Evolutionary conservation across 2,888 invertebrate species (phyloP).

Genomic region (Ectobius pallidus): DNA sequence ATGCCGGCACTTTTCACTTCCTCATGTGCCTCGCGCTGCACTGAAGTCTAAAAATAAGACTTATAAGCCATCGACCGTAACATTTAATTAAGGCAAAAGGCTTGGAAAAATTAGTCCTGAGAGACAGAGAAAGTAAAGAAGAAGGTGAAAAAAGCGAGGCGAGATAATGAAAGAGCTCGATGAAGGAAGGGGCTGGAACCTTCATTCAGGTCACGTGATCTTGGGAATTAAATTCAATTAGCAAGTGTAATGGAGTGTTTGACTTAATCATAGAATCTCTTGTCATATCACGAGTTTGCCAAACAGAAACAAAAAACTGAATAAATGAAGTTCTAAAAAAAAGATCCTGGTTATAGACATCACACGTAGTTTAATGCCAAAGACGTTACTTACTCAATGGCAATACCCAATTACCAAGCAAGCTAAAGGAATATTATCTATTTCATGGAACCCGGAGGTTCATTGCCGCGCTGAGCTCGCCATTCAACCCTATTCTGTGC

Average conservation of each 20-base stretch:
- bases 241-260: slow-evolving; percentile 39
- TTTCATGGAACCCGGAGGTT: no score
- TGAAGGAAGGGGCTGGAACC: not conserved
- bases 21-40: not conserved
- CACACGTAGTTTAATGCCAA: no score
- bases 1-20: no score
- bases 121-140: slow-evolving; percentile 23
- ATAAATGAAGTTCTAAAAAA: no score
- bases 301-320: not conserved
- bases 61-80: slow-evolving; percentile 32
- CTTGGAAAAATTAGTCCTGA: slow-evolving; percentile 29
- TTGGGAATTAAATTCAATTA: slow-evolving; percentile 37
- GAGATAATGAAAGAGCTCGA: slow-evolving; percentile 21
- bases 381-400: no score
- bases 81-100: slow-evolving; percentile 41
- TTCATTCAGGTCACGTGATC: slow-evolving; percentile 40
- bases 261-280: slow-evolving; percentile 32
- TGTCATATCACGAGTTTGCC: slow-evolving; percentile 14
- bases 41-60: slow-evolving; percentile 3
- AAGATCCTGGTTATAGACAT: no score
- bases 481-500: no score
- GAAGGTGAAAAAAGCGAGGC: not conserved
- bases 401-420: no score
- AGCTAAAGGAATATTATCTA: no score
- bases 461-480: no score